Base-by-base conservation (phyloP, 2,113 vertebrate genomes). In the Cynocephalus volans region DNA sequence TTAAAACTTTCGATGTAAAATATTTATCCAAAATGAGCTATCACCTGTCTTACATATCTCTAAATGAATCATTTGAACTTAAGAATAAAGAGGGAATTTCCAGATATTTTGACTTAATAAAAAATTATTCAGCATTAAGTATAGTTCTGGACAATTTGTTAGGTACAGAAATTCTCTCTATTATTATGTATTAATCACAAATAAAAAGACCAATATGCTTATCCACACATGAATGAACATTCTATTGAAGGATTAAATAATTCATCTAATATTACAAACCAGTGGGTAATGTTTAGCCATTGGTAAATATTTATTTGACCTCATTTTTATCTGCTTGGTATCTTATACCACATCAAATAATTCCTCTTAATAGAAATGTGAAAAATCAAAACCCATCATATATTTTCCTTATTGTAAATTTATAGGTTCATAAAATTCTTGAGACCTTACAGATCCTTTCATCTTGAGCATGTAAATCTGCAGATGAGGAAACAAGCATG, bases 271-370 rank as follows among this genome's bases (percentile, higher is more conserved):
- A 85, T 67, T 88, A 41, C 50, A 54, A 92, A 88, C 50, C 62
- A 67, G 6, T 72, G n/a, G 65, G 80, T 94, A 96, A 92, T 69
- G 41, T 93, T 93, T 87, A 82, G 36, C 26, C 77, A 56, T 9
- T 69, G 28, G 64, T 72, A 92, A 92, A 96, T 85, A 85, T 94
- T 92, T 92, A 75, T 41, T 41, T 94, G 54, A 92, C 65, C 58
- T 88, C 0, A 0, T 76, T 81, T 93, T 85, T 84, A 92, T 80
- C 84, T 90, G 21, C 33, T 75, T 76, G 41, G 45, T 62, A 85
- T 88, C 56, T 83, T 88, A 41, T 4, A 50, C 48, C 60, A 69
- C 45, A 84, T 50, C 70, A 88, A 84, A 82, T 7, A 62, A 75
- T 58, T 17, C 79, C 6, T 93, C 48, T 85, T 95, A 80, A 52